Conservation (phyloP, 2,888 invertebrate species). For the Ametastegia equiseti region DNA sequence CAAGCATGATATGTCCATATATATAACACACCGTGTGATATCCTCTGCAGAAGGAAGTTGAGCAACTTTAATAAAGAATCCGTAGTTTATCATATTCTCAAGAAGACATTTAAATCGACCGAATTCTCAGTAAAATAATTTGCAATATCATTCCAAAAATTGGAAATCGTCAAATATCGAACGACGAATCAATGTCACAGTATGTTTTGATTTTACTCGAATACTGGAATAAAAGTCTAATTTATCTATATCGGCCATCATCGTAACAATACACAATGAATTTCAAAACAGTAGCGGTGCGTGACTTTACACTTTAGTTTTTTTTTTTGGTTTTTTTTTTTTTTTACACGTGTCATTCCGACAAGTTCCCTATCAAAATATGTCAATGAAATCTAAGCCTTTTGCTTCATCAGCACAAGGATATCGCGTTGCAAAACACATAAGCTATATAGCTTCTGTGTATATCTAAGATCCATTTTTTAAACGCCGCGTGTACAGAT, state of each 20-base stretch:
- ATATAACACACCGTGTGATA: too few relatives aligned
- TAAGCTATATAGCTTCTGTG: neutral
- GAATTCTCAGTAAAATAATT: neutral
- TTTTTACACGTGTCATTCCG: constrained; percentile 29
- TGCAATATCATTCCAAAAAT: neutral
- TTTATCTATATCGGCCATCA: neutral
- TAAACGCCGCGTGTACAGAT: too few relatives aligned
- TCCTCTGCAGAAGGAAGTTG: neutral
- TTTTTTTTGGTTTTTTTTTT: neutral
- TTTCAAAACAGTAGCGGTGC: neutral
- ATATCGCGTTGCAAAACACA: constrained; percentile 44
- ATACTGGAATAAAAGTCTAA: neutral
- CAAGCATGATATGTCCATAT: neutral
- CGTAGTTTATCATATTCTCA: neutral
- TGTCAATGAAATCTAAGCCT: constrained; percentile 21
- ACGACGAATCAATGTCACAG: neutral
- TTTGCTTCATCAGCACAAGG: constrained; percentile 18
- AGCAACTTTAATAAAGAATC: neutral
- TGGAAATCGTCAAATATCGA: neutral
- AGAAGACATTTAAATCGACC: neutral
- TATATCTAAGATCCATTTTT: neutral
- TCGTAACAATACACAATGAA: neutral
- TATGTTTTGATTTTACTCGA: neutral
- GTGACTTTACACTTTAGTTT: constrained; percentile 19
- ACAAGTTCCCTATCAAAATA: constrained; percentile 28